Base-by-base conservation (phyloP, 2,888 invertebrate genomes). In the Eurytoma californica region DNA sequence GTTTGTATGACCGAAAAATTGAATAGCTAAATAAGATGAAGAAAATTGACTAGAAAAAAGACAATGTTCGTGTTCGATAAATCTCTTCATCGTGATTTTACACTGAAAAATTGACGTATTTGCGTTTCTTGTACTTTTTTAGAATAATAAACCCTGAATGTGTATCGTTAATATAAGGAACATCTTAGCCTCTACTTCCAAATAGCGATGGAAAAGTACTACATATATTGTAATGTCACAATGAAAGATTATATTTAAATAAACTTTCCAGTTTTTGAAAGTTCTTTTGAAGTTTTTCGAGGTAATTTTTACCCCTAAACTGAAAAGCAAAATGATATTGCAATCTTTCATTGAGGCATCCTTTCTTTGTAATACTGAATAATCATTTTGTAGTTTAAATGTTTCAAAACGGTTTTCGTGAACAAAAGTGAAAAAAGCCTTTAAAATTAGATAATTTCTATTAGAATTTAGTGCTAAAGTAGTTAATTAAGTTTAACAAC, bases 61-160 rank as follows among this genome's bases (percentile, higher is more conserved):
- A 67, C 65, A 80, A 70, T 80, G 73, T 77, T 75, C 72, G 67
- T 73, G 81, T 81, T 81, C 72, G 79, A 81, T 81, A 76, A 76
- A 72, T 67, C 47, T 69, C 76, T 80, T 79, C 78, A 63, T 79
- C 76, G 76, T 67, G 67, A 81, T 79, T 81, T 81, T 81, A 72
- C 81, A 81, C 81, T 20, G 58, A 81, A 79, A 77, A 77, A 61
- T 73, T 77, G 55, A 76, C 73, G 66, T 74, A 74, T 81, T 79
- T 81, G 53, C 70, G 81, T 81, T 79, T 81, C 81, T 81, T 81
- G 81, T 81, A 81, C 81, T 81, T 81, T 81, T 81, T 77, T 81
- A 81, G 79, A 76, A 79, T 77, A 39, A 53, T 79, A 79, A 77
- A 55, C 76, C 77, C 60, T 79, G 69, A 79, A 77, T 81, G 77